Base-by-base conservation (phyloP, 2,113 vertebrate species). In the Malurus elegans region DNA sequence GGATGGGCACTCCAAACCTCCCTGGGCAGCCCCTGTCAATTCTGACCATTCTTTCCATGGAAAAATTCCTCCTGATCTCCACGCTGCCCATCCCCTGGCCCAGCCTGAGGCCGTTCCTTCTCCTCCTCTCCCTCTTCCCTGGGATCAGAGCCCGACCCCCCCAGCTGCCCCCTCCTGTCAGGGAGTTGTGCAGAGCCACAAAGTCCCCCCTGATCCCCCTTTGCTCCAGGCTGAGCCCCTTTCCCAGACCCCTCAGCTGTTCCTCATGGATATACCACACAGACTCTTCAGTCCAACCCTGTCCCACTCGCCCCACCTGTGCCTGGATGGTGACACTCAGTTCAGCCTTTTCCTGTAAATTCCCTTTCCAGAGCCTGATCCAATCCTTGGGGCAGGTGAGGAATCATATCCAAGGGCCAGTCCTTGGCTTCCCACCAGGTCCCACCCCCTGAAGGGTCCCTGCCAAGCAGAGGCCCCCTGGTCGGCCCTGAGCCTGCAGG, bases 301-400 rank as follows among this genome's bases (percentile, higher is more conserved):
- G 10, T 14, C 44, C 70, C 36, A 1, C 9, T 74, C 25, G 48
- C 44, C 31, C 13, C 29, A 12, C 31, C 72, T 29, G 12, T 10
- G 15, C 16, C 29, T 8, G 8, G 9, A 5, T 72, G 6, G 5
- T 54, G 51, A 51, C 1, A 0, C 6, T 12, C 32, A 73, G 26
- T 17, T 88, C 24, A 47, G 32, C 9, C 4, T 26, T 36, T 31
- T 18, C 3, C 50, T 53, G 18, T 15, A 42, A 94, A 72, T 48
- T 57, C 34, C 3, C 45, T 57, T 83, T 92, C 67, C 71, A 92
- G 42, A 93, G 44, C 36, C 34, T 40, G 40, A 14, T 29, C 18
- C 67, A 62, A 7, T 6, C 38, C 53, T 28, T 19, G n/a, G 25
- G 32, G 36, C 57, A 72, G 26, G 24, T 2, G 8, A 23, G 45